Percentiles rank a stretch among this genome's conserved stretches.
These are phyloP conservation scores for Argyra leucocephala DNA, from an alignment of 2,888 invertebrate genomes.

Conservation along the genomic window DNA sequence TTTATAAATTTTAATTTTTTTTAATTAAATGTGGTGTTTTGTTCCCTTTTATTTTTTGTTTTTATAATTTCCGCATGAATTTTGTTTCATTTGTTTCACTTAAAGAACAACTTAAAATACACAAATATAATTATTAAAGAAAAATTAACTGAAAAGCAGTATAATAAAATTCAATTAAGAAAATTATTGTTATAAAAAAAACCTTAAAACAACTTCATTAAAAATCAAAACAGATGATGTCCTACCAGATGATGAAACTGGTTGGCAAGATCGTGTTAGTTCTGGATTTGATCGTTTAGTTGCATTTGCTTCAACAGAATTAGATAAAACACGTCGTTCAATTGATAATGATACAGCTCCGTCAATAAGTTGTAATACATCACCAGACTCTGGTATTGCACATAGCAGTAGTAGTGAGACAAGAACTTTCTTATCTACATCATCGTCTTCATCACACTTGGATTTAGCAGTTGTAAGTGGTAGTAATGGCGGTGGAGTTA, in stretches of 20 bases:
- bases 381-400: constrained; percentile 78
- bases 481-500: constrained; percentile 27
- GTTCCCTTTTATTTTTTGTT: constrained; percentile 13
- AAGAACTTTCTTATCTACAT: constrained; percentile 43
- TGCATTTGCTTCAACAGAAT: constrained; percentile 84
- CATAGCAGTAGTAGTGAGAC: constrained; percentile 48
- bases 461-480: constrained; percentile 36
- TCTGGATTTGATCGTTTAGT: constrained; percentile 89
- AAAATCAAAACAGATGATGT: constrained; percentile 35
- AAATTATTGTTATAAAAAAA: constrained; percentile 20
- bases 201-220: neutral
- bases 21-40: neutral
- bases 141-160: constrained; percentile 20
- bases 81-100: constrained; percentile 11
- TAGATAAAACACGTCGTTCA: constrained; percentile 74
- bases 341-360: constrained; percentile 58
- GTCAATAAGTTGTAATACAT: constrained; percentile 62
- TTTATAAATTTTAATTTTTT: constrained; percentile 5
- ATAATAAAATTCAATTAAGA: constrained; percentile 22
- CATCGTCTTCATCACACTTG: constrained; percentile 45
- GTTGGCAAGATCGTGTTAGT: constrained; percentile 88
- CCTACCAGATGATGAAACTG: constrained; percentile 64
- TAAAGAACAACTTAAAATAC: constrained; percentile 7
- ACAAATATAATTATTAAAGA: constrained; percentile 16
- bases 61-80: constrained; percentile 7